Evolutionary conservation across 2,888 invertebrate species (phyloP).

Genomic region (Erebia epiphron): DNA sequence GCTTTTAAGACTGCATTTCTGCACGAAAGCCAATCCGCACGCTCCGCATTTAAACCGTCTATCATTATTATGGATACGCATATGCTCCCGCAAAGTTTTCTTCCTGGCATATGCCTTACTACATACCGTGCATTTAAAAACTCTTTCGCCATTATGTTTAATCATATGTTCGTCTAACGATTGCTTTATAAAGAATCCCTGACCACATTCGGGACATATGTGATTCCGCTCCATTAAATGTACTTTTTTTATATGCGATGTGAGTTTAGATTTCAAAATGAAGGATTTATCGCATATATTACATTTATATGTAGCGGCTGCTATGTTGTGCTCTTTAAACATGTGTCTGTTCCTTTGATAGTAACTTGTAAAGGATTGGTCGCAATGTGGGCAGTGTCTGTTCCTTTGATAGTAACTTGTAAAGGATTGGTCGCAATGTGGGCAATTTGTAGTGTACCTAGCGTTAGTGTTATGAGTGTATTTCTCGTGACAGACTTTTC

Average conservation of each 20-base stretch:
- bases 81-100: slow-evolving; percentile 70
- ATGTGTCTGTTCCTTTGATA: slow-evolving; percentile 71
- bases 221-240: slow-evolving; percentile 74
- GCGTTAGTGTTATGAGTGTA: slow-evolving; percentile 65
- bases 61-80: slow-evolving; percentile 75
- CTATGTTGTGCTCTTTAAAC: slow-evolving; percentile 63
- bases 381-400: slow-evolving; percentile 70
- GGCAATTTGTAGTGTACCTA: slow-evolving; percentile 68
- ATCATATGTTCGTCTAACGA: slow-evolving; percentile 73
- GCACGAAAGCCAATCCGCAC: slow-evolving; percentile 66
- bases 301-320: slow-evolving; percentile 67
- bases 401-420: slow-evolving; percentile 71
- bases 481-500: slow-evolving; percentile 68
- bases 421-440: slow-evolving; percentile 66
- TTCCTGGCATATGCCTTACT: slow-evolving; percentile 69
- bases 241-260: slow-evolving; percentile 71
- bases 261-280: slow-evolving; percentile 68
- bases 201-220: slow-evolving; percentile 68
- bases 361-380: slow-evolving; percentile 66
- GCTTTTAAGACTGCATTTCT: slow-evolving; percentile 67
- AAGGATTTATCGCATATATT: slow-evolving; percentile 72
- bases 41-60: slow-evolving; percentile 69
- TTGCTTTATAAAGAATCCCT: slow-evolving; percentile 71
- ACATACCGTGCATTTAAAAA: slow-evolving; percentile 67
- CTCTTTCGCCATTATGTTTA: slow-evolving; percentile 68